A percentile compares a stretch with the other conserved stretches of the same genome.
phyloP scores from a whole-genome alignment of 2,113 vertebrate genomes.

The Saccopteryx bilineata region DNA sequence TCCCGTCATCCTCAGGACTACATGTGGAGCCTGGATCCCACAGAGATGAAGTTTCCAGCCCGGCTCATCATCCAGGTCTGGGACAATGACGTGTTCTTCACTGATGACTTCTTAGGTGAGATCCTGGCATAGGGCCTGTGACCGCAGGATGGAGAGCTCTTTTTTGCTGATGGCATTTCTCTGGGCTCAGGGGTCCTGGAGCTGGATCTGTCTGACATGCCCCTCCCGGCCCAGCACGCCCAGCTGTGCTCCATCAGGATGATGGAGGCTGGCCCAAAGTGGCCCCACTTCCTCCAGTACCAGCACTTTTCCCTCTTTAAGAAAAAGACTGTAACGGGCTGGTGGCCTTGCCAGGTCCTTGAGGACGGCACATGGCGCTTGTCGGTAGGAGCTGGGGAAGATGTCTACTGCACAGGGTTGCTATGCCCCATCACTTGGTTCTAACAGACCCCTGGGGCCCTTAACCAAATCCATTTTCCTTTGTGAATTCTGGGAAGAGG shows the following conservation, averaged over 20 bases:
- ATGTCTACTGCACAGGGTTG: neutral
- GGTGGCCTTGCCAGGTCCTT: constrained; percentile 87
- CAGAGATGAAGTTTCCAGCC: constrained; percentile 83
- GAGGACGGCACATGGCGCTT: constrained; percentile 72
- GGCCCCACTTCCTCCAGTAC: neutral
- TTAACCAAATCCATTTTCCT: neutral
- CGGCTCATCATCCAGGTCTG: constrained; percentile 88
- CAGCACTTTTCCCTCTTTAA: constrained; percentile 84
- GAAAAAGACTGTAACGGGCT: constrained; percentile 81
- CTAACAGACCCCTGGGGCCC: neutral
- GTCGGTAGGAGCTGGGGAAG: constrained; percentile 78
- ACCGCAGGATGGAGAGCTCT: neutral
- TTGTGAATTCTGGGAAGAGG: neutral
- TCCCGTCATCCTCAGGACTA: constrained; percentile 79
- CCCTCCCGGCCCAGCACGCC: constrained; percentile 57
- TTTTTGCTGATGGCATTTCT: constrained; percentile 22
- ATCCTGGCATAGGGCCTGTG: accelerated
- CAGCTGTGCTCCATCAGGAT: constrained; percentile 66
- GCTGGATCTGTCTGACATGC: constrained; percentile 83
- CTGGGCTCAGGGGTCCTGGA: constrained; percentile 84
- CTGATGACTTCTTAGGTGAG: constrained; percentile 88
- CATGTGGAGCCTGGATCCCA: constrained; percentile 88
- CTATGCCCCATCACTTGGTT: neutral
- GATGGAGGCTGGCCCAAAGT: neutral
- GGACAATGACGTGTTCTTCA: constrained; percentile 87